Conservation (phyloP, 2,797 vertebrate genomes). For the Chromobotia macracanthus region DNA sequence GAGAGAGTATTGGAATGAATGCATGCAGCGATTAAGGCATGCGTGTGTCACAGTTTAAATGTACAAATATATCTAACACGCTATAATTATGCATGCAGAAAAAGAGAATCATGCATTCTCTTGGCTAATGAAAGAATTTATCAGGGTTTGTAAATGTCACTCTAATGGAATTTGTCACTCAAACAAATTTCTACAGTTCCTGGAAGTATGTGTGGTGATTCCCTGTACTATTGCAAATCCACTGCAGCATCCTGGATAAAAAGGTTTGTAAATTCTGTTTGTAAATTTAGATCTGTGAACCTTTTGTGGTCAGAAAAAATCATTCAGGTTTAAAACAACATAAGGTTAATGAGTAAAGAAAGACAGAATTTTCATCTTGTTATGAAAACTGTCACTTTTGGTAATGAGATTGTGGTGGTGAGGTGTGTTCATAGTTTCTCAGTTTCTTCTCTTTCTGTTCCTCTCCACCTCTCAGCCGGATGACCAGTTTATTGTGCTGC, state of each 20-base stretch:
- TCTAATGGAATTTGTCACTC: conserved; percentile 8
- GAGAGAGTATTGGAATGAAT: conserved; percentile 34
- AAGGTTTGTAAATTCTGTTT: too few species aligned
- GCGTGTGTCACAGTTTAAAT: conserved; percentile 47
- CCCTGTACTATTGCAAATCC: not conserved
- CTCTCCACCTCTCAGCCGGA: conserved; percentile 14
- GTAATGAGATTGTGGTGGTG: not conserved
- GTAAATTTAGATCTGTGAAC: too few species aligned
- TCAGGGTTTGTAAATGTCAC: conserved; percentile 17
- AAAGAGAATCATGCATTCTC: conserved; percentile 23
- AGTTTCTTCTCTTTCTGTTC: not conserved
- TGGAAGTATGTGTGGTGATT: conserved; percentile 8
- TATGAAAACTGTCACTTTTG: not conserved
- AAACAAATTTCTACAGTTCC: conserved; percentile 16
- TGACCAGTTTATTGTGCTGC: conserved; percentile 4
- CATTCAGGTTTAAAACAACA: not conserved
- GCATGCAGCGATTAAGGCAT: conserved; percentile 39
- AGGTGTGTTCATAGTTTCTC: not conserved
- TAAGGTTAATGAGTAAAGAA: not conserved
- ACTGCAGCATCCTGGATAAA: not conserved
- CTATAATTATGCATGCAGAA: conserved; percentile 47
- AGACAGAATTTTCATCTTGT: not conserved
- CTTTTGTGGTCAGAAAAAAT: too few species aligned
- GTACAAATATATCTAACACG: conserved; percentile 42
- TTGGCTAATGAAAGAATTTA: conserved; percentile 42